These are phyloP conservation scores for Sipha flava DNA, from an alignment of 1,140 invertebrate species.

Conservation along the genomic window DNA sequence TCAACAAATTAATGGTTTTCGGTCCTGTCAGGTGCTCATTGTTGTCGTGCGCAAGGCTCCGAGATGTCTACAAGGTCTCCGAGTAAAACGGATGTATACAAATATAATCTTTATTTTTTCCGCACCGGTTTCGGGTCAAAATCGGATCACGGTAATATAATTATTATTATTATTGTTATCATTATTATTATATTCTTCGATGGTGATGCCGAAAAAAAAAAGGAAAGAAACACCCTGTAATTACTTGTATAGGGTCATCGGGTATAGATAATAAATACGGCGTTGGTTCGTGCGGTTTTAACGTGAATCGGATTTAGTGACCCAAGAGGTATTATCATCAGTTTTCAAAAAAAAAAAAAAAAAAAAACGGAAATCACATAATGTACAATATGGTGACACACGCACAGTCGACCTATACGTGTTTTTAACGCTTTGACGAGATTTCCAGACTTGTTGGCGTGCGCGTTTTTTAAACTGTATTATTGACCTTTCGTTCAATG, in stretches of 20 bases:
- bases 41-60: neutral
- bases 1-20: slow-evolving; percentile 13
- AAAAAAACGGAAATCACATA: neutral
- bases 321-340: neutral
- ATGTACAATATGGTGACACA: neutral
- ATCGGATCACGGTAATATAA: neutral
- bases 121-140: neutral
- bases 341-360: neutral
- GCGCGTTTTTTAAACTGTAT: slow-evolving; percentile 1
- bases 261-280: slow-evolving; percentile 1
- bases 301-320: slow-evolving; percentile 16
- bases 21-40: neutral
- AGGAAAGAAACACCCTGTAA: neutral
- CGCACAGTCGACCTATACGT: neutral
- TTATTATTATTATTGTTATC: too few relatives aligned
- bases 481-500: neutral
- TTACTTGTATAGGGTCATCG: neutral
- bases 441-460: slow-evolving; percentile 19
- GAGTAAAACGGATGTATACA: neutral
- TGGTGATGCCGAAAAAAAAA: neutral
- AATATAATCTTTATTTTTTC: neutral
- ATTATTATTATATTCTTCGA: neutral
- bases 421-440: slow-evolving; percentile 25
- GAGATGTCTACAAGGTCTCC: neutral
- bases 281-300: slow-evolving; percentile 21